These are phyloP conservation scores for Meganola albula DNA, from an alignment of 2,888 invertebrate species.

Conservation along the genomic window DNA sequence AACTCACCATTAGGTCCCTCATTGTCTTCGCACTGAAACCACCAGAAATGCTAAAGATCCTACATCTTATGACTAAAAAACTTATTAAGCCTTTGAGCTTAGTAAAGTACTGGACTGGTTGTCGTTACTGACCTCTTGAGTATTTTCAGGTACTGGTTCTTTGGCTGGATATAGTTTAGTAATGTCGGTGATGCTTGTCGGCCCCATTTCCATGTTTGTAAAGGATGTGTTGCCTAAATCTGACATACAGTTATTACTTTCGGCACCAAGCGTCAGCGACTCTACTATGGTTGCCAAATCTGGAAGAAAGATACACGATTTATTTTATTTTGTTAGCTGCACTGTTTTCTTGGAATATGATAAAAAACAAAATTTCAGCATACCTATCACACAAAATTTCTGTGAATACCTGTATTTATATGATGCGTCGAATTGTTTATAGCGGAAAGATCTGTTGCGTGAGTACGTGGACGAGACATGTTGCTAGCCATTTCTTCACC, in stretches of 20 bases:
- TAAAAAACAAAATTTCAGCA: too few species aligned
- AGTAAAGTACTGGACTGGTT: too few species aligned
- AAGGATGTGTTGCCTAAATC: conserved; percentile 64
- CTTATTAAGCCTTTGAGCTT: too few species aligned
- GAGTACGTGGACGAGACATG: conserved; percentile 66
- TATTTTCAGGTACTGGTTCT: conserved; percentile 61
- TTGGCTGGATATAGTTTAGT: conserved; percentile 74
- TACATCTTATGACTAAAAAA: neutral
- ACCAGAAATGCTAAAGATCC: conserved; percentile 10
- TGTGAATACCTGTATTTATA: conserved; percentile 76
- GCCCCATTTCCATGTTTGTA: conserved; percentile 76
- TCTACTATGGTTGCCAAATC: conserved; percentile 93
- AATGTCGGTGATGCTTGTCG: conserved; percentile 71
- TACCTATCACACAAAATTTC: too few species aligned
- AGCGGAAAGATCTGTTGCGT: conserved; percentile 80
- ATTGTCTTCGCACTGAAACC: conserved; percentile 59
- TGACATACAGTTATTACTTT: conserved; percentile 77
- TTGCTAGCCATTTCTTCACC: conserved; percentile 92
- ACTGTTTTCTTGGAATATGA: neutral
- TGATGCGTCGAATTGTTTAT: conserved; percentile 84
- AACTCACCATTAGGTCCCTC: conserved; percentile 61
- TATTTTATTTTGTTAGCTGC: neutral
- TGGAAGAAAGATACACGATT: conserved; percentile 29
- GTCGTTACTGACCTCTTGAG: conserved; percentile 55
- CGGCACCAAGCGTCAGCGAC: conserved; percentile 83